Percentiles rank a stretch among this genome's conserved stretches.
These are phyloP conservation scores for Dexiosoma caninum DNA, from an alignment of 2,888 invertebrate genomes.

Conservation along the genomic window DNA sequence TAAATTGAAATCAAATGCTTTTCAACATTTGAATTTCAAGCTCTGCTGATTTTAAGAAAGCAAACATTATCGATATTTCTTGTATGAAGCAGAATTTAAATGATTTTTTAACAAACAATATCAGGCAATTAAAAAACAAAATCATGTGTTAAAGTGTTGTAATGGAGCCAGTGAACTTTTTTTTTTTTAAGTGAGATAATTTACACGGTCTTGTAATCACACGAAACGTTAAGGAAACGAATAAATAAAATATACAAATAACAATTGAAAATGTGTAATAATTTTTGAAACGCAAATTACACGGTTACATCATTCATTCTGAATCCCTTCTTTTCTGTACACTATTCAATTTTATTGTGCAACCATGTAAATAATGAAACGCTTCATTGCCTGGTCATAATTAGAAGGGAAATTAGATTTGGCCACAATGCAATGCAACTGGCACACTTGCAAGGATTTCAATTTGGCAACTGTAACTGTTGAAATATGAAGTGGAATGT, in stretches of 20 bases:
- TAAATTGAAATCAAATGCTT: constrained; percentile 7
- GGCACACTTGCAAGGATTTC: background rate
- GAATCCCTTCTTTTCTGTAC: background rate
- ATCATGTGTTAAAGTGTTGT: constrained; percentile 23
- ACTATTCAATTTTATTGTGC: constrained; percentile 5
- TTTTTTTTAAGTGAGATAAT: constrained; percentile 42
- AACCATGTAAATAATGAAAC: background rate
- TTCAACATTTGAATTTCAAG: constrained; percentile 27
- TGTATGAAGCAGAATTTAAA: constrained; percentile 8
- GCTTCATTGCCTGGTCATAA: background rate
- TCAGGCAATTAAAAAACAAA: constrained; percentile 19
- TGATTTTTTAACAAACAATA: background rate
- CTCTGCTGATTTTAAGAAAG: constrained; percentile 32
- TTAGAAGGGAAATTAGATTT: background rate
- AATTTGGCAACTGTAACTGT: too few species aligned
- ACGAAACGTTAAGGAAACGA: constrained; percentile 20
- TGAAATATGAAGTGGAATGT: too few species aligned
- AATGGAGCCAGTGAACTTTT: constrained; percentile 47
- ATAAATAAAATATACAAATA: background rate
- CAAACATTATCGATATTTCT: background rate
- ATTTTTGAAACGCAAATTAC: too few species aligned
- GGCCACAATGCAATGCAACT: too few species aligned
- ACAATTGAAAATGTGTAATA: constrained; percentile 4
- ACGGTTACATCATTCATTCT: background rate
- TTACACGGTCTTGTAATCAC: constrained; percentile 45